Conservation (phyloP, 1,140 invertebrate species). For the Ooceraea biroi region DNA sequence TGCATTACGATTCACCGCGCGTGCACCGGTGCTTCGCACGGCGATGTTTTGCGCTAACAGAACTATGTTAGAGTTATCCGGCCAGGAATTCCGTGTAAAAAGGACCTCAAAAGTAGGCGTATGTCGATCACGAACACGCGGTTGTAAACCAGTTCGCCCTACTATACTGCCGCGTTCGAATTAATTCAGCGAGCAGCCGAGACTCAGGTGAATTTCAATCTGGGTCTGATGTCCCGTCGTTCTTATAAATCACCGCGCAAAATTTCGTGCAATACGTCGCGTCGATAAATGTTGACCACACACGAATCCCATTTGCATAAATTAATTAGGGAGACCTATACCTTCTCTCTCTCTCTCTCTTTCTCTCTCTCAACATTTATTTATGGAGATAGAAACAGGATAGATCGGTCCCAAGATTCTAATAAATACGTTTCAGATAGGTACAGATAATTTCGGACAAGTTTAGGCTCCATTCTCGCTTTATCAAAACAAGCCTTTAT, state of each 20-base stretch:
- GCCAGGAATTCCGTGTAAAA: constrained; percentile 26
- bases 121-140: constrained; percentile 49
- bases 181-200: constrained; percentile 36
- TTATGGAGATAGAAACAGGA: too few species aligned
- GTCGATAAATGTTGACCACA: constrained; percentile 25
- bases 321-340: constrained; percentile 24
- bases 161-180: constrained; percentile 70
- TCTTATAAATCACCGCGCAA: constrained; percentile 44
- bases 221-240: constrained; percentile 32
- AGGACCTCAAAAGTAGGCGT: constrained; percentile 64
- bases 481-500: neutral
- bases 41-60: neutral
- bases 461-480: neutral
- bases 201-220: constrained; percentile 66
- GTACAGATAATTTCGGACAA: neutral
- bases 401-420: neutral
- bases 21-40: neutral
- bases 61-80: constrained; percentile 16
- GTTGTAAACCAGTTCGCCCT: constrained; percentile 50
- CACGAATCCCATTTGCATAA: constrained; percentile 49
- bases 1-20: neutral
- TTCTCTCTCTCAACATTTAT: too few species aligned
- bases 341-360: too few species aligned
- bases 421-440: neutral
- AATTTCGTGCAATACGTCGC: constrained; percentile 38